Evolutionary conservation across 2,888 invertebrate species (phyloP).

Genomic region (Tetragonisca angustula): DNA sequence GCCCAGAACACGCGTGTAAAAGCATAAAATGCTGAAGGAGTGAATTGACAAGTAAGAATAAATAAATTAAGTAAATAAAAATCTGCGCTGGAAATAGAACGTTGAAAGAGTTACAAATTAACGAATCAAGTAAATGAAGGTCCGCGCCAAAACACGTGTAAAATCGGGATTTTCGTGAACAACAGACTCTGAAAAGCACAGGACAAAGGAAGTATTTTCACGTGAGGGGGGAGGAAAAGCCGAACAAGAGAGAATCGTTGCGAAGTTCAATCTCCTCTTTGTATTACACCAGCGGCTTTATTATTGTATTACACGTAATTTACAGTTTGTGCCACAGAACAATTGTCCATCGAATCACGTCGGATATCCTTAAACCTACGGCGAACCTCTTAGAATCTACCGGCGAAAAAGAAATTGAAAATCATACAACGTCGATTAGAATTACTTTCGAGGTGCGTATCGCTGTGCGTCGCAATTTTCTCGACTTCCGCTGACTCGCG

Average conservation of each 20-base stretch:
- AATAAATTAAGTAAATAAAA: too few species aligned
- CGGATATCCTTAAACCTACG: slow-evolving; percentile 20
- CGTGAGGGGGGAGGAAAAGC: not conserved
- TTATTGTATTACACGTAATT: slow-evolving; percentile 57
- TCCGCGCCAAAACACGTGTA: not conserved
- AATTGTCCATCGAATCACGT: slow-evolving; percentile 35
- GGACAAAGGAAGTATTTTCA: not conserved
- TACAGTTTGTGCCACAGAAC: slow-evolving; percentile 54
- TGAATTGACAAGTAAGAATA: too few species aligned
- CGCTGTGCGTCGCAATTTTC: not conserved
- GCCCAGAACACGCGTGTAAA: too few species aligned
- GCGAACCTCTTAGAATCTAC: slow-evolving; percentile 38
- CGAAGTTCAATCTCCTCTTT: not conserved
- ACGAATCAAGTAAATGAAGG: not conserved
- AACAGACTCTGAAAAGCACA: not conserved
- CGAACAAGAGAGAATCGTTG: not conserved
- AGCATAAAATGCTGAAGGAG: too few species aligned
- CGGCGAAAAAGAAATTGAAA: slow-evolving; percentile 40
- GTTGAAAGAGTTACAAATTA: too few species aligned
- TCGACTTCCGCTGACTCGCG: slow-evolving; percentile 21
- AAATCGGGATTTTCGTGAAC: not conserved
- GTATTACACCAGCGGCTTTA: slow-evolving; percentile 59
- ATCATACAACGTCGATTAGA: not conserved
- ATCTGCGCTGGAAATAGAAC: too few species aligned
- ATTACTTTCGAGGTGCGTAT: slow-evolving; percentile 28